A percentile compares a stretch with the other conserved stretches of the same genome.
These are phyloP conservation scores for Mesoligia furuncula DNA, from an alignment of 2,888 invertebrate species.

Conservation along the genomic window DNA sequence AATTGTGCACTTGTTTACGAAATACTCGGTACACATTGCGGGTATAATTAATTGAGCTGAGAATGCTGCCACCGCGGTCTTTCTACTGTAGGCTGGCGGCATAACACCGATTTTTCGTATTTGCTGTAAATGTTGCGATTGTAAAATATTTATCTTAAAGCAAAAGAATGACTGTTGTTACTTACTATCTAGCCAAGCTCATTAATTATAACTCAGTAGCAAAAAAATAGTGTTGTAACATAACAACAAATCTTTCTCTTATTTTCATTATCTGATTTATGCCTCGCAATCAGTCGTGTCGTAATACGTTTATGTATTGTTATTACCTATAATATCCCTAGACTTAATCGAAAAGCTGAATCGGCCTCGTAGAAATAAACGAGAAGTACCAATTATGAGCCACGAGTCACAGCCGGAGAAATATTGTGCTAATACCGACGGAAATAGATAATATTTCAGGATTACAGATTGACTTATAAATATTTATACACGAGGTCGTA, in stretches of 20 bases:
- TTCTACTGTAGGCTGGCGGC: neutral
- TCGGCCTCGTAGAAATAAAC: conserved; percentile 19
- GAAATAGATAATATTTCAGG: conserved; percentile 26
- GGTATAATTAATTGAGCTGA: conserved; percentile 27
- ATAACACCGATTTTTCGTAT: neutral
- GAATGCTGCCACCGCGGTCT: neutral
- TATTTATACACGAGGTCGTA: conserved; percentile 31
- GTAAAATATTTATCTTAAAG: neutral
- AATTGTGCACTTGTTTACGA: conserved; percentile 26
- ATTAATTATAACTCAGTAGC: neutral
- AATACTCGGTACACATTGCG: conserved; percentile 27
- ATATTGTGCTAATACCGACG: conserved; percentile 25
- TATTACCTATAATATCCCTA: conserved; percentile 18
- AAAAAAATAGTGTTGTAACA: neutral
- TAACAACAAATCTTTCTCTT: conserved; percentile 11
- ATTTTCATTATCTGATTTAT: conserved; percentile 31
- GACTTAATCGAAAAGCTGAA: conserved; percentile 17
- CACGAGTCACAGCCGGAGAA: conserved; percentile 13
- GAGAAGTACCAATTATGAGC: conserved; percentile 29
- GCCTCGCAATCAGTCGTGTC: conserved; percentile 15
- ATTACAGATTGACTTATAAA: conserved; percentile 36
- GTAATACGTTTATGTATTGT: conserved; percentile 18
- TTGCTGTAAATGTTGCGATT: neutral
- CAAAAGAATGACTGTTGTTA: too few relatives aligned
- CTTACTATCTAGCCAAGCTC: neutral